phyloP scores from a whole-genome alignment of 2,888 invertebrate genomes.

The Parnassius apollo region DNA sequence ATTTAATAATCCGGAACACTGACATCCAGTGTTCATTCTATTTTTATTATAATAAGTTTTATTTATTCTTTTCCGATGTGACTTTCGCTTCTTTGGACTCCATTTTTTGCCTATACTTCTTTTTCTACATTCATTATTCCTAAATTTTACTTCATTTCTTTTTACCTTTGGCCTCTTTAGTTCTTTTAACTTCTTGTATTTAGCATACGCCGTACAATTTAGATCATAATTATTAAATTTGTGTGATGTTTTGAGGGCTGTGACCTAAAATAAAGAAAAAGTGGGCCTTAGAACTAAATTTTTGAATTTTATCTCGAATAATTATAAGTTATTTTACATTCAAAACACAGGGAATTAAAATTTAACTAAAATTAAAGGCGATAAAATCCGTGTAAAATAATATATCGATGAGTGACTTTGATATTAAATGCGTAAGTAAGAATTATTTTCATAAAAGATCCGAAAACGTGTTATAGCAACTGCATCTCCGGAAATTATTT shows the following conservation, averaged over 20 bases:
- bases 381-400: too few species aligned
- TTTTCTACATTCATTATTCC: neutral
- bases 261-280: neutral
- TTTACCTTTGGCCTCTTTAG: neutral
- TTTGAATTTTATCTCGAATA: too few species aligned
- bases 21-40: slow-evolving; percentile 10
- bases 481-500: too few species aligned
- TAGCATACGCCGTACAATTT: neutral
- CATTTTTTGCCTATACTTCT: neutral
- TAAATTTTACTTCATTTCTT: neutral
- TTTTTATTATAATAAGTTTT: neutral
- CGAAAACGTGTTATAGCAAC: too few species aligned
- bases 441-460: too few species aligned
- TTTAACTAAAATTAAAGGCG: too few species aligned
- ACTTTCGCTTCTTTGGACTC: neutral
- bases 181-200: neutral
- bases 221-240: neutral
- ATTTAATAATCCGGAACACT: slow-evolving; percentile 8
- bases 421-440: too few species aligned
- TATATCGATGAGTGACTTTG: too few species aligned
- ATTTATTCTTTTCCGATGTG: neutral
- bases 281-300: too few species aligned
- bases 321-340: too few species aligned
- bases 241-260: neutral
- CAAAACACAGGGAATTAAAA: too few species aligned